Evolutionary conservation across 2,797 vertebrate species (phyloP).

Genomic region (Anguilla megastoma): DNA sequence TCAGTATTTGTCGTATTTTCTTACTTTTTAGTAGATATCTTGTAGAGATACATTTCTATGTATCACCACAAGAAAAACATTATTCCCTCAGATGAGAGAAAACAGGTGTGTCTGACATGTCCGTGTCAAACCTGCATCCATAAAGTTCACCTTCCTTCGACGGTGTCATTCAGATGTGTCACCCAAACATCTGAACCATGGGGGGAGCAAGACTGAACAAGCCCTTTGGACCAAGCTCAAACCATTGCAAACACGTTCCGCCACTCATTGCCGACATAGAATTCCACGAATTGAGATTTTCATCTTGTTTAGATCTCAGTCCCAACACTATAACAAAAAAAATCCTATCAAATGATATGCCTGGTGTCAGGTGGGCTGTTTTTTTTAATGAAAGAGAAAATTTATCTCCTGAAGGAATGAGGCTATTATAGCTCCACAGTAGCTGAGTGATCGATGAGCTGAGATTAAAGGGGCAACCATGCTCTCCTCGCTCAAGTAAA

Average conservation of each 20-base stretch:
- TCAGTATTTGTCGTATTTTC: not conserved
- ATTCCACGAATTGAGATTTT: not conserved
- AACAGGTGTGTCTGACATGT: conserved; percentile 23
- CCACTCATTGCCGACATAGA: not conserved
- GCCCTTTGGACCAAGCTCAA: conserved; percentile 15
- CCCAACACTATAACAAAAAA: not conserved
- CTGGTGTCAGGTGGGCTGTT: not conserved
- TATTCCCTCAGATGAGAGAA: not conserved
- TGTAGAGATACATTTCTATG: not conserved
- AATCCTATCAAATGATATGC: conserved; percentile 3
- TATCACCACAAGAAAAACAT: not conserved
- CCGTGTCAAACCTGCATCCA: conserved; percentile 5
- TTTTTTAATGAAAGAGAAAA: not conserved
- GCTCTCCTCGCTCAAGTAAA: not conserved
- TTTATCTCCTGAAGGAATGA: conserved; percentile 1
- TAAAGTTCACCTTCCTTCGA: not conserved
- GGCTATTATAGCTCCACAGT: conserved; percentile 5
- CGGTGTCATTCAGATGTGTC: not conserved
- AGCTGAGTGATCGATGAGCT: conserved; percentile 19
- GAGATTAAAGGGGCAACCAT: conserved; percentile 29
- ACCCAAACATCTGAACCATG: not conserved
- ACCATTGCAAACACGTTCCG: not conserved
- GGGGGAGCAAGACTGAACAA: not conserved
- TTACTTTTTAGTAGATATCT: not conserved
- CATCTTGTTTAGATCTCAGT: conserved; percentile 13